Evolutionary conservation across 2,888 invertebrate species (phyloP).

Genomic region (Panopea generosa): DNA sequence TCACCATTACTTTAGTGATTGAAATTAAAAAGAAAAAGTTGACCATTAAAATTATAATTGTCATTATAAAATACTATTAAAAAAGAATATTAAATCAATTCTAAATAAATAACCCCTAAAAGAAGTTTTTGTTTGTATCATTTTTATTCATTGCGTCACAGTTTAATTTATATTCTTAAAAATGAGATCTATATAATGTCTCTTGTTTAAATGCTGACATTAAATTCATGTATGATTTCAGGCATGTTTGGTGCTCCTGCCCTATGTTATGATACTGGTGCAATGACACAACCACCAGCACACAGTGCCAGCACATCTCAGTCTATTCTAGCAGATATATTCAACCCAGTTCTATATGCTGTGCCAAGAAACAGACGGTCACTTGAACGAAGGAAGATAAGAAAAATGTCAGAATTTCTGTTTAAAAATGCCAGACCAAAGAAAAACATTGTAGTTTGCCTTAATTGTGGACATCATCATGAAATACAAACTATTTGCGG

Average conservation of each 20-base stretch:
- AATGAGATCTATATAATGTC: no score
- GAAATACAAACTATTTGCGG: slow-evolving; percentile 93
- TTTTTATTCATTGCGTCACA: no score
- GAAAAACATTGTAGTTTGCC: slow-evolving; percentile 91
- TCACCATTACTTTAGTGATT: no score
- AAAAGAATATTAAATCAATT: no score
- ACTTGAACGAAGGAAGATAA: slow-evolving; percentile 90
- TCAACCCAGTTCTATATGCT: slow-evolving; percentile 88
- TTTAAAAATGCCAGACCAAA: slow-evolving; percentile 90
- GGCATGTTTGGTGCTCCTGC: slow-evolving; percentile 40
- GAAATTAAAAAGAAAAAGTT: no score
- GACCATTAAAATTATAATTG: no score
- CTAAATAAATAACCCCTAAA: no score
- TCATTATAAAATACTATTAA: no score
- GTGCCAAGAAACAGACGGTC: slow-evolving; percentile 93
- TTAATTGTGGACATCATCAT: slow-evolving; percentile 93
- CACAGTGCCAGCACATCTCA: neutral
- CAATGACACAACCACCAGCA: neutral
- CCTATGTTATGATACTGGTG: slow-evolving; percentile 17
- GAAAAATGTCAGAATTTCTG: slow-evolving; percentile 91
- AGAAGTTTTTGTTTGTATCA: no score
- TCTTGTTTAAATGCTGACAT: no score
- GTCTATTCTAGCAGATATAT: slow-evolving; percentile 54
- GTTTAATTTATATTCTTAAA: no score
- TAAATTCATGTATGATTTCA: no score